A percentile compares a stretch with the other conserved stretches of the same genome.
Evolutionary conservation across 2,888 invertebrate genomes (phyloP).

Genomic region (Tetragonisca angustula): DNA sequence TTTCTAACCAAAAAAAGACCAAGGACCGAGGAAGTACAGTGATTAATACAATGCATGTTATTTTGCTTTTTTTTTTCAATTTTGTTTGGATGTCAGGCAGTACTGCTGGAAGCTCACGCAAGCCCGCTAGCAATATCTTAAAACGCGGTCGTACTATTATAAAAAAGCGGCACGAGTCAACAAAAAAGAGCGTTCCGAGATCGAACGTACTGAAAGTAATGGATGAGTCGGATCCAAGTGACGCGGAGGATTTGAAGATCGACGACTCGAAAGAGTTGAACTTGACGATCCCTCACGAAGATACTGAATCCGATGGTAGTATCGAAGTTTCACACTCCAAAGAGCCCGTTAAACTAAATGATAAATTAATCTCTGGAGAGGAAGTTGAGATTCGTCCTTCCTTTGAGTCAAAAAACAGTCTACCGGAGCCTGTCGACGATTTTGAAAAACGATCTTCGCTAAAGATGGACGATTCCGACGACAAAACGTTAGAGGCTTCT

Average conservation of each 20-base stretch:
- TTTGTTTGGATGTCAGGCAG: slow-evolving; percentile 62
- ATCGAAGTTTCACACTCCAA: background rate
- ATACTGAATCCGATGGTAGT: background rate
- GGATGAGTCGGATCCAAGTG: slow-evolving; percentile 4
- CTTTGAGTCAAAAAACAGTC: background rate
- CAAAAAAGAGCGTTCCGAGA: slow-evolving; percentile 34
- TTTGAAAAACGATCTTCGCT: background rate
- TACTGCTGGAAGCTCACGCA: slow-evolving; percentile 67
- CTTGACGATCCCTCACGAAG: background rate
- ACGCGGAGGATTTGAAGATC: background rate
- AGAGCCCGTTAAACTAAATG: slow-evolving; percentile 59
- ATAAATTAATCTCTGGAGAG: slow-evolving; percentile 62
- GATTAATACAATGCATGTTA: slow-evolving; percentile 49
- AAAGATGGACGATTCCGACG: background rate
- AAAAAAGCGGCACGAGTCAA: slow-evolving; percentile 66
- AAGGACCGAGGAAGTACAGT: background rate
- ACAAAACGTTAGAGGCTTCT: background rate
- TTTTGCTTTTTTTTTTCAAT: slow-evolving; percentile 52
- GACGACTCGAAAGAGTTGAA: slow-evolving; percentile 12
- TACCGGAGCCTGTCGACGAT: background rate
- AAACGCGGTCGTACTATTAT: slow-evolving; percentile 80
- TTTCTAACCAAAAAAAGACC: background rate
- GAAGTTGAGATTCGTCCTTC: slow-evolving; percentile 67
- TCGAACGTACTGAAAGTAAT: slow-evolving; percentile 27
- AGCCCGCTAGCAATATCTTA: slow-evolving; percentile 73